Conservation (phyloP, 2,113 vertebrate genomes). For the Chrysemys picta region DNA sequence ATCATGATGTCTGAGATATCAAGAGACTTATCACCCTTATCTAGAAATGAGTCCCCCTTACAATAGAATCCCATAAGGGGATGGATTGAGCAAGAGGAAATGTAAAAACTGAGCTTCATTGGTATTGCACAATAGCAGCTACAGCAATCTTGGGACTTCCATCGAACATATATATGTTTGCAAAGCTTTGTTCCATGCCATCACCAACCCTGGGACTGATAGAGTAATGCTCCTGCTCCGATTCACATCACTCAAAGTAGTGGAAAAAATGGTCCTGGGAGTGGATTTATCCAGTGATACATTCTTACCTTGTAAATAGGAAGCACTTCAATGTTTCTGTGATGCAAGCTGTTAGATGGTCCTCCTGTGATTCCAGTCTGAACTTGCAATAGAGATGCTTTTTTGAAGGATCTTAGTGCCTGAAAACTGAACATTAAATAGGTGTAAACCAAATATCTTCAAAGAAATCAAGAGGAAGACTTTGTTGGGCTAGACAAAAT, state of each 20-base stretch:
- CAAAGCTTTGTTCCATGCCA: neutral
- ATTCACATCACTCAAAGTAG: no score
- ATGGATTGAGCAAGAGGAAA: neutral
- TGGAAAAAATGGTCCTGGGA: neutral
- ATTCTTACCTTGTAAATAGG: neutral
- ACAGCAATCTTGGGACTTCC: neutral
- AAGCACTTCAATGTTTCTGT: fast-evolving
- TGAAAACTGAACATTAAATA: neutral
- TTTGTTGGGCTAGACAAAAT: neutral
- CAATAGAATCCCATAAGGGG: neutral
- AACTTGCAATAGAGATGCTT: neutral
- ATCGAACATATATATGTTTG: neutral
- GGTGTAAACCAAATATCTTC: neutral
- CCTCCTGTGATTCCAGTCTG: neutral
- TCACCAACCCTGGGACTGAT: neutral
- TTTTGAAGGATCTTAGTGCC: neutral
- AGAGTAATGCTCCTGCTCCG: neutral
- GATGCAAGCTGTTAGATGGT: neutral
- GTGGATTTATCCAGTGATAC: neutral
- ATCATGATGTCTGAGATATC: neutral
- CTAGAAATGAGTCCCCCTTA: neutral
- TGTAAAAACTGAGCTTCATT: neutral
- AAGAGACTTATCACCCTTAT: neutral
- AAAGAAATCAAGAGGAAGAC: neutral
- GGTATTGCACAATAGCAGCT: neutral